Evolutionary conservation across 2,888 invertebrate genomes (phyloP).

Genomic region (Acrobasis repandana): DNA sequence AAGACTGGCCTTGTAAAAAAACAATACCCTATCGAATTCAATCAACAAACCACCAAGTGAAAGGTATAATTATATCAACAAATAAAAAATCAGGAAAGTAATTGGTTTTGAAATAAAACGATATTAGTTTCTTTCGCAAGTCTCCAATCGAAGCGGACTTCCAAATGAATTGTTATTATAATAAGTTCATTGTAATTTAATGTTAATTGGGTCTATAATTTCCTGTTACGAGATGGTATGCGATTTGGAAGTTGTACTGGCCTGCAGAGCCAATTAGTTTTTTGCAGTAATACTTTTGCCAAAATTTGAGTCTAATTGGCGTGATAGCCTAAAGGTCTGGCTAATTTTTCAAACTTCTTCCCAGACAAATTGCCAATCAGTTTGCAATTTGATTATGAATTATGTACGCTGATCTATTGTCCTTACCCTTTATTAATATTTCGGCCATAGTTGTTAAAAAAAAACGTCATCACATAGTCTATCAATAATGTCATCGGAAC

Average conservation of each 20-base stretch:
- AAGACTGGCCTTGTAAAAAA: background rate
- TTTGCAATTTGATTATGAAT: background rate
- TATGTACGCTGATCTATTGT: too few species aligned
- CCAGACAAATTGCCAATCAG: background rate
- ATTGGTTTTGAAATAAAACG: slow-evolving; percentile 16
- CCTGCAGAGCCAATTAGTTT: background rate
- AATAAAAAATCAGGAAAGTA: slow-evolving; percentile 12
- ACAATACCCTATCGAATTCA: background rate
- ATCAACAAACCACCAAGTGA: slow-evolving; percentile 6
- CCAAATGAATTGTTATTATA: slow-evolving; percentile 6
- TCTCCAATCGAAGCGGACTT: slow-evolving; percentile 3
- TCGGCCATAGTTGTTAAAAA: too few species aligned
- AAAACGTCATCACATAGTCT: too few species aligned
- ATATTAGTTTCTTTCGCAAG: slow-evolving; percentile 15
- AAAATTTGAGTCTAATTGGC: background rate
- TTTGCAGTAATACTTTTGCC: background rate
- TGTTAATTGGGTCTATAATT: slow-evolving; percentile 17
- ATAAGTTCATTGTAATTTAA: background rate
- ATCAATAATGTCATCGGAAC: too few species aligned
- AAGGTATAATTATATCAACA: slow-evolving; percentile 15
- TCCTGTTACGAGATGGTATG: slow-evolving; percentile 17
- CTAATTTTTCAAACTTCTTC: too few species aligned
- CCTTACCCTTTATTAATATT: too few species aligned
- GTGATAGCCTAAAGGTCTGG: background rate
- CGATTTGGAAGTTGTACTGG: slow-evolving; percentile 1